A percentile compares a stretch with the other conserved stretches of the same genome.
Conservation (phyloP, 1,140 invertebrate genomes). For the Solenopsis fugax region DNA sequence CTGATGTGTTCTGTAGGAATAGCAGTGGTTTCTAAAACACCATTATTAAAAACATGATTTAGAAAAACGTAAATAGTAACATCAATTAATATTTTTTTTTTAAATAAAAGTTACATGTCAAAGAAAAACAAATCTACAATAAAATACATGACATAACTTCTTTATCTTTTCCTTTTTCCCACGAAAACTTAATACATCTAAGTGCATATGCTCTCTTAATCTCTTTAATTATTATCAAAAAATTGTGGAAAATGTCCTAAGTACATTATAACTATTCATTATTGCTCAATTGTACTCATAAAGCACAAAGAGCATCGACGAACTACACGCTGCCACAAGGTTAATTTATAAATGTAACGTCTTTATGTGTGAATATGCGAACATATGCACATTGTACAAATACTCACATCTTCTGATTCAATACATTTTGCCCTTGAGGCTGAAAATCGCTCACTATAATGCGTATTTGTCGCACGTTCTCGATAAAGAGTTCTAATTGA, state of each 20-base stretch:
- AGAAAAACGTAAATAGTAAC: too few species aligned
- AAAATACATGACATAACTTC: too few species aligned
- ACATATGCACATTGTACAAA: neutral
- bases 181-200: too few species aligned
- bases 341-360: neutral
- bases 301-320: neutral
- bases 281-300: neutral
- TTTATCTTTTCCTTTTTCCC: too few species aligned
- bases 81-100: too few species aligned
- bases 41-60: too few species aligned
- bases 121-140: too few species aligned
- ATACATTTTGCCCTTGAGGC: slow-evolving; percentile 97
- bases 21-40: too few species aligned
- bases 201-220: neutral
- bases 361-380: neutral
- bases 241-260: neutral
- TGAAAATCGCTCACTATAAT: slow-evolving; percentile 99
- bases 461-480: slow-evolving; percentile 98
- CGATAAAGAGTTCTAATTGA: slow-evolving; percentile 97
- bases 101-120: too few species aligned
- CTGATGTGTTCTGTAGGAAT: too few species aligned
- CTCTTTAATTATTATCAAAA: neutral
- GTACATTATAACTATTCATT: neutral
- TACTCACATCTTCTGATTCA: slow-evolving; percentile 99
- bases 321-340: neutral